Conservation (phyloP, 2,113 vertebrate species). For the Synchiropus splendidus region DNA sequence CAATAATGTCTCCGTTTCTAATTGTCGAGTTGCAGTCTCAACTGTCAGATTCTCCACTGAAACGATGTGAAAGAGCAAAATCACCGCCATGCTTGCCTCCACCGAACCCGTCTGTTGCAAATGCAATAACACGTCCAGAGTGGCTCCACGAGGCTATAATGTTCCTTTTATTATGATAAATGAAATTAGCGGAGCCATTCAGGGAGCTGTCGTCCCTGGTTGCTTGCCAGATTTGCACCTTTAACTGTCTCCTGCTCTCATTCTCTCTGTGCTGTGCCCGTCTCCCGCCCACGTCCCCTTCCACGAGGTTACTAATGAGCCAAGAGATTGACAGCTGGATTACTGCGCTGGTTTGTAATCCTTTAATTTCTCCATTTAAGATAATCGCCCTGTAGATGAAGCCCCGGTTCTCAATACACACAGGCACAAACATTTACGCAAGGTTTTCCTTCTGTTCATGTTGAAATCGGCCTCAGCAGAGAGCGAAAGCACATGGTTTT, state of each 20-base stretch:
- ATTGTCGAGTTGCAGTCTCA: conserved; percentile 4
- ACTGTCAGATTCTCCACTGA: conserved; percentile 6
- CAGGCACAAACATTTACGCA: conserved; percentile 8
- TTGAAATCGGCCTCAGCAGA: conserved; percentile 17
- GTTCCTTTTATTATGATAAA: no score
- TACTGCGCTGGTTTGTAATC: conserved; percentile 61
- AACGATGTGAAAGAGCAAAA: conserved; percentile 3
- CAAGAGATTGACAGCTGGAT: conserved; percentile 68
- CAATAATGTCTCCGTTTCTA: neutral
- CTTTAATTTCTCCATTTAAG: conserved; percentile 65
- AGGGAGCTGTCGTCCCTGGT: conserved; percentile 2
- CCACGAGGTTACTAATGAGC: conserved; percentile 57
- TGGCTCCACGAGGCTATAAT: no score
- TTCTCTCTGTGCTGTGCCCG: conserved; percentile 5
- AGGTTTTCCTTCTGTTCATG: conserved; percentile 7
- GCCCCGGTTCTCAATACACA: conserved; percentile 20
- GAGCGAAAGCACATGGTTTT: conserved; percentile 20
- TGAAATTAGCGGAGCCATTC: conserved; percentile 7
- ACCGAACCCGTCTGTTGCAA: conserved; percentile 9
- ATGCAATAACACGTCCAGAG: conserved; percentile 6
- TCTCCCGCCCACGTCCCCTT: conserved; percentile 23
- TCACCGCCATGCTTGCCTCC: conserved; percentile 3
- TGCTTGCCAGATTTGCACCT: conserved; percentile 19
- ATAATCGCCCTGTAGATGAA: conserved; percentile 58
- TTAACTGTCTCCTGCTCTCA: neutral